Conservation (phyloP, 2,113 vertebrate genomes). For the Nymphicus hollandicus region DNA sequence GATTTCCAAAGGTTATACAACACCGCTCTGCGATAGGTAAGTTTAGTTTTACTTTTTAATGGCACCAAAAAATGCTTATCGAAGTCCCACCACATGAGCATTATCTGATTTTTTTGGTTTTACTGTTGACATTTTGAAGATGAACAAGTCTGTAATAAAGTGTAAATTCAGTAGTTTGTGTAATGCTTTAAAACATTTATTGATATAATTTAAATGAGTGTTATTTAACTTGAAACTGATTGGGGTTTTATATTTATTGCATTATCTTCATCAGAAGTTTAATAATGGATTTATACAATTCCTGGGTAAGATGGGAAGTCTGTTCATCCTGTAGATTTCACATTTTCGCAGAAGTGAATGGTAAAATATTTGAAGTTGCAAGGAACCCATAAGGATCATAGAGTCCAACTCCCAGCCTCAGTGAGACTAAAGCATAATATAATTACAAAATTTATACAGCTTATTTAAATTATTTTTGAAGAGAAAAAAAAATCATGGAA, state of each 20-base stretch:
- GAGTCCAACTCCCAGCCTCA: not conserved
- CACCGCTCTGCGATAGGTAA: constrained; percentile 90
- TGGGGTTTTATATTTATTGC: not conserved
- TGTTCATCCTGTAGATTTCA: rapidly evolving
- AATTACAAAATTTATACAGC: not conserved
- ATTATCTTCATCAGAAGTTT: not conserved
- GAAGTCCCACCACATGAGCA: not conserved
- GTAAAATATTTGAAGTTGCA: not conserved
- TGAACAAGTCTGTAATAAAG: not conserved
- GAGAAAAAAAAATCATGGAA: not conserved
- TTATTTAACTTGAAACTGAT: not conserved
- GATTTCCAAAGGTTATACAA: constrained; percentile 83
- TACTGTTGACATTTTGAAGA: not conserved
- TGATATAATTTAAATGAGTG: not conserved
- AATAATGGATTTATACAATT: not conserved
- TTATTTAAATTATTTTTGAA: not conserved
- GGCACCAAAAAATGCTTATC: not conserved
- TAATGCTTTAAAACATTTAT: not conserved
- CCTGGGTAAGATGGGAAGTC: not conserved
- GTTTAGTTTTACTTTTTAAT: not conserved
- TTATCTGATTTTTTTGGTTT: not conserved
- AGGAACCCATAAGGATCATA: not conserved
- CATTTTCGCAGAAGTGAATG: not conserved
- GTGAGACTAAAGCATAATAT: not conserved
- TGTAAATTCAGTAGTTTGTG: not conserved